A percentile compares a stretch with the other conserved stretches of the same genome.
These are phyloP conservation scores for Galaxea fascicularis DNA, from an alignment of 92 coral and sea anemone genomes.

Conservation along the genomic window DNA sequence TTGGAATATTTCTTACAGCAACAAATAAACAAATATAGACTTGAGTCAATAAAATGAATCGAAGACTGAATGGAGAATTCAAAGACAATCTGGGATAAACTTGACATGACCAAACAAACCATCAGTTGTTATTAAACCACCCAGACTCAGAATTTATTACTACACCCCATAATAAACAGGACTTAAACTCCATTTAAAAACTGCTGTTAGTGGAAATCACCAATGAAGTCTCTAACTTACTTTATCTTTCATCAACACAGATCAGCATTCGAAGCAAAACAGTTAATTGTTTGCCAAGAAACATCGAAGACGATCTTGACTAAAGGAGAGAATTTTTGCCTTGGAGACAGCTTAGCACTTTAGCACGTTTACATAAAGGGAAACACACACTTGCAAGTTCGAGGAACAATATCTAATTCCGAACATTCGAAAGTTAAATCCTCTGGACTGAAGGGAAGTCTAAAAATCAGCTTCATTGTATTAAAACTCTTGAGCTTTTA, in stretches of 20 bases:
- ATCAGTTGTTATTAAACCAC: background rate
- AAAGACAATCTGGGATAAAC: background rate
- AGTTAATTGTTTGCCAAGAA: background rate
- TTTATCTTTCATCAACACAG: background rate
- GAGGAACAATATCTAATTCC: background rate
- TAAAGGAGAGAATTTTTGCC: background rate
- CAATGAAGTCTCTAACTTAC: background rate
- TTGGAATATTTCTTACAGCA: background rate
- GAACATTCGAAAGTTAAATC: background rate
- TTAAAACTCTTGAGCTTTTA: no score
- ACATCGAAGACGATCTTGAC: background rate
- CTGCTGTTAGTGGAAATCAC: background rate
- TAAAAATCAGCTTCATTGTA: background rate
- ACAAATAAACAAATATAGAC: background rate
- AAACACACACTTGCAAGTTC: background rate
- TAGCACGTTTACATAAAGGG: background rate
- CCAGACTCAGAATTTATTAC: background rate
- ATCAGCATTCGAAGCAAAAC: background rate
- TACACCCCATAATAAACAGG: slow-evolving; percentile 1
- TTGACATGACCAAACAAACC: slow-evolving; percentile 3
- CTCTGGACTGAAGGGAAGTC: background rate
- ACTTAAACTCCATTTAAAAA: background rate
- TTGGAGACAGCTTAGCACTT: background rate
- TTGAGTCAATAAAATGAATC: background rate
- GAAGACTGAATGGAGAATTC: background rate